Conservation (phyloP, 2,797 vertebrate genomes). For the Lindbergichthys nudifrons region DNA sequence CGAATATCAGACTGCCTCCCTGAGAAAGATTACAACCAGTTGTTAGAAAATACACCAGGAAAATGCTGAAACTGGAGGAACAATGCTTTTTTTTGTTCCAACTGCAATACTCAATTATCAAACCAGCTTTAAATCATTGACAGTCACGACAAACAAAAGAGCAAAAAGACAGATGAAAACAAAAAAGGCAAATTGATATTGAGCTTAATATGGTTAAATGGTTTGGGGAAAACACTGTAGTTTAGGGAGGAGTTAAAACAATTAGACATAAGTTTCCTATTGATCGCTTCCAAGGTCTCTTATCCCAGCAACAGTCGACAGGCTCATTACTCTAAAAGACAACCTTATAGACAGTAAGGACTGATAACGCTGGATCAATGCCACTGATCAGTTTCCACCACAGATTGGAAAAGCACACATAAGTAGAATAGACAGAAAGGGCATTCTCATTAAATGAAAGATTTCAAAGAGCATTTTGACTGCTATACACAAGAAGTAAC, state of each 20-base stretch:
- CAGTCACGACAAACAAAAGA: slow-evolving; percentile 5
- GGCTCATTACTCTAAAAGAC: slow-evolving; percentile 81
- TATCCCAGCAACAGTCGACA: slow-evolving; percentile 68
- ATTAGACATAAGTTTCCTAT: slow-evolving; percentile 67
- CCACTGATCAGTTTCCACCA: slow-evolving; percentile 69
- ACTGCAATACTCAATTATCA: not conserved
- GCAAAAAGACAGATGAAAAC: not conserved
- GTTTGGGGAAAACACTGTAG: slow-evolving; percentile 16
- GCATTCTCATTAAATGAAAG: slow-evolving; percentile 52
- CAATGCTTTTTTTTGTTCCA: not conserved
- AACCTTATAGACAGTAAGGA: slow-evolving; percentile 63
- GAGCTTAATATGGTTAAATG: not conserved
- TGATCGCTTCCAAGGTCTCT: slow-evolving; percentile 67
- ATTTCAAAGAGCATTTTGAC: slow-evolving; percentile 40
- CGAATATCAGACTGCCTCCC: slow-evolving; percentile 1
- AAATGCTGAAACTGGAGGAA: slow-evolving; percentile 8
- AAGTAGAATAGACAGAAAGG: slow-evolving; percentile 56
- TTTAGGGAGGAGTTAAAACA: slow-evolving; percentile 46
- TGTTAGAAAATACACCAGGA: slow-evolving; percentile 19
- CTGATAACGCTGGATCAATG: slow-evolving; percentile 80
- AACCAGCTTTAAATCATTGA: not conserved
- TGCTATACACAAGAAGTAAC: slow-evolving; percentile 17
- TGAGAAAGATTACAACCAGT: slow-evolving; percentile 28
- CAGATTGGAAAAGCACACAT: slow-evolving; percentile 61
- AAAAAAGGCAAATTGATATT: not conserved